phyloP scores from a whole-genome alignment of 2,113 vertebrate species.

The Stegastes partitus region DNA sequence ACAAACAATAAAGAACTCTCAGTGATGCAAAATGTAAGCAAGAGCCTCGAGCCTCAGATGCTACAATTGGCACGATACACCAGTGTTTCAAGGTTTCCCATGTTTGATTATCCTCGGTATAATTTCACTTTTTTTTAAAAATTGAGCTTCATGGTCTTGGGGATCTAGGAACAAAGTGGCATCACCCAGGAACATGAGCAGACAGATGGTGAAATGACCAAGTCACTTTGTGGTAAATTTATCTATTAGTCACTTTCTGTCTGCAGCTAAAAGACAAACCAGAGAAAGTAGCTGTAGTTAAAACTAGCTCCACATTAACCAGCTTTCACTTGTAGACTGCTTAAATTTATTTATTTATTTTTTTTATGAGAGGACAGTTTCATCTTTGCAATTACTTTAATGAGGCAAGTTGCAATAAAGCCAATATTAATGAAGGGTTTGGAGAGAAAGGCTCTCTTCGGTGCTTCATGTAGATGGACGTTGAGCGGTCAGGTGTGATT shows the following conservation, averaged over 20 bases:
- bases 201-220: not conserved
- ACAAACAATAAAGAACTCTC: slow-evolving; percentile 49
- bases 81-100: not conserved
- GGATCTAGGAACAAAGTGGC: not conserved
- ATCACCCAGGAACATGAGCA: not conserved
- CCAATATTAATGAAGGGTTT: slow-evolving; percentile 19
- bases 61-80: slow-evolving; percentile 3
- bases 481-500: slow-evolving; percentile 47
- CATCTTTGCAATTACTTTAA: not conserved
- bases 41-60: slow-evolving; percentile 15
- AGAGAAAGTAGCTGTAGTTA: no score
- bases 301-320: no score
- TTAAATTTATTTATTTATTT: no score
- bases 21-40: slow-evolving; percentile 61
- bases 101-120: not conserved
- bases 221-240: no score
- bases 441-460: not conserved
- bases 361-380: not conserved
- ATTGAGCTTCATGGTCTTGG: not conserved
- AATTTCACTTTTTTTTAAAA: not conserved
- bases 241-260: no score
- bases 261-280: no score
- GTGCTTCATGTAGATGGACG: slow-evolving; percentile 26
- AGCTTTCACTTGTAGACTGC: no score
- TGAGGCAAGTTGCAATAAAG: slow-evolving; percentile 12